Conservation (phyloP, 2,888 invertebrate genomes). For the Ferrisia virgata region DNA sequence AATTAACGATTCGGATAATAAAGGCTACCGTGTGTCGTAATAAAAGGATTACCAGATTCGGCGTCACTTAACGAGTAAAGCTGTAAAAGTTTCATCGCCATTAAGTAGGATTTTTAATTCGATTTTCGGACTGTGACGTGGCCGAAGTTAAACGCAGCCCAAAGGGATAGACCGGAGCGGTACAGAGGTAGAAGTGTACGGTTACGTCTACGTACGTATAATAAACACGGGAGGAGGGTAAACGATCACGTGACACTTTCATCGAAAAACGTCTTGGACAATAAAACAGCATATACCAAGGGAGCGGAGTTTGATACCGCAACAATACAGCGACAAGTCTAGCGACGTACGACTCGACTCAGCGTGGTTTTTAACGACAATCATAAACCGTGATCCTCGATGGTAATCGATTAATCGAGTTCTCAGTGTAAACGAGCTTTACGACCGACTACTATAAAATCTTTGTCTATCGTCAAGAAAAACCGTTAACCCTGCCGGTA, state of each 20-base stretch:
- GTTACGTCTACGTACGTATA: too few species aligned
- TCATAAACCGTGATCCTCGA: slow-evolving; percentile 44
- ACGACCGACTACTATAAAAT: slow-evolving; percentile 45
- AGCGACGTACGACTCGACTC: neutral
- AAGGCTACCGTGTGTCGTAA: slow-evolving; percentile 43
- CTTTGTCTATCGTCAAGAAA: slow-evolving; percentile 41
- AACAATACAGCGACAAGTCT: neutral
- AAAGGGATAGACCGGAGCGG: too few species aligned
- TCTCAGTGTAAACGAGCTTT: slow-evolving; percentile 45
- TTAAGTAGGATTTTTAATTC: slow-evolving; percentile 41
- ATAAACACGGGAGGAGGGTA: too few species aligned
- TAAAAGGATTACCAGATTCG: slow-evolving; percentile 42
- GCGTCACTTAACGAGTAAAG: slow-evolving; percentile 41
- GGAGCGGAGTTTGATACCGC: neutral
- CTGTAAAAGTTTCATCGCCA: slow-evolving; percentile 44
- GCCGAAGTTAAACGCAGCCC: too few species aligned
- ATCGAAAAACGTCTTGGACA: slow-evolving; percentile 24
- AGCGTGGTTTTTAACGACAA: slow-evolving; percentile 39
- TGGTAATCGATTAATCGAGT: slow-evolving; percentile 46
- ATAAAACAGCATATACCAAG: slow-evolving; percentile 23
- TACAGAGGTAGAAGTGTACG: too few species aligned
- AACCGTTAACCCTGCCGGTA: slow-evolving; percentile 15
- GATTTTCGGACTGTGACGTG: slow-evolving; percentile 30
- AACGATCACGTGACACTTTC: slow-evolving; percentile 34
- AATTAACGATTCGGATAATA: slow-evolving; percentile 31